A percentile compares a stretch with the other conserved stretches of the same genome.
phyloP scores from a whole-genome alignment of 2,113 vertebrate genomes.

The Prunella fulvescens region DNA sequence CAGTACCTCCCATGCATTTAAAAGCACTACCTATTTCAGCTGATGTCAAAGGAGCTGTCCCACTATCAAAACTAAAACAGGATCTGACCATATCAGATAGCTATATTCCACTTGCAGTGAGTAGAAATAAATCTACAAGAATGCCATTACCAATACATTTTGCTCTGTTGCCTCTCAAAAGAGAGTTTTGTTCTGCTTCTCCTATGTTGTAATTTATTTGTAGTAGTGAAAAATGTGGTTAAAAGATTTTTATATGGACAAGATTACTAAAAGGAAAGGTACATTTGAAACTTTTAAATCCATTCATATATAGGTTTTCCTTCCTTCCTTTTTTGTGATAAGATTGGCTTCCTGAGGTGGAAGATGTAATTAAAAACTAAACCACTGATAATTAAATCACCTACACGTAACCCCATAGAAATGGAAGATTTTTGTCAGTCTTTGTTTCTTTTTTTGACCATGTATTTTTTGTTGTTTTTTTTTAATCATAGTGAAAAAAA shows the following conservation, averaged over 20 bases:
- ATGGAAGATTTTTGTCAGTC: background rate
- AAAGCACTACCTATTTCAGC: background rate
- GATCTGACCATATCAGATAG: background rate
- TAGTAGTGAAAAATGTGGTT: background rate
- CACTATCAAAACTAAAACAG: background rate
- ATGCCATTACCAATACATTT: background rate
- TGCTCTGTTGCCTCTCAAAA: background rate
- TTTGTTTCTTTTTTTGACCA: background rate
- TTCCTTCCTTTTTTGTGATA: background rate
- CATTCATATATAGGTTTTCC: background rate
- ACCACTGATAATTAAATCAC: background rate
- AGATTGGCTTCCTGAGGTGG: background rate
- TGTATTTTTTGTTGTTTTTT: background rate
- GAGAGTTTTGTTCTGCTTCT: background rate
- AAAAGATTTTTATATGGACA: background rate
- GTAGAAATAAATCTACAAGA: background rate
- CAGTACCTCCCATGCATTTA: background rate
- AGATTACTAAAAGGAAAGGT: background rate
- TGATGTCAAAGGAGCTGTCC: constrained; percentile 2
- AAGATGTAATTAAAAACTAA: background rate
- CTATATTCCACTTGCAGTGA: background rate
- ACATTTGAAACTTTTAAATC: background rate
- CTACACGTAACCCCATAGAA: background rate
- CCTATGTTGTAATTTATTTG: background rate
- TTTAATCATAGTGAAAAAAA: background rate